Base-by-base conservation (phyloP, 2,797 vertebrate genomes). In the Gephyroberyx darwinii region DNA sequence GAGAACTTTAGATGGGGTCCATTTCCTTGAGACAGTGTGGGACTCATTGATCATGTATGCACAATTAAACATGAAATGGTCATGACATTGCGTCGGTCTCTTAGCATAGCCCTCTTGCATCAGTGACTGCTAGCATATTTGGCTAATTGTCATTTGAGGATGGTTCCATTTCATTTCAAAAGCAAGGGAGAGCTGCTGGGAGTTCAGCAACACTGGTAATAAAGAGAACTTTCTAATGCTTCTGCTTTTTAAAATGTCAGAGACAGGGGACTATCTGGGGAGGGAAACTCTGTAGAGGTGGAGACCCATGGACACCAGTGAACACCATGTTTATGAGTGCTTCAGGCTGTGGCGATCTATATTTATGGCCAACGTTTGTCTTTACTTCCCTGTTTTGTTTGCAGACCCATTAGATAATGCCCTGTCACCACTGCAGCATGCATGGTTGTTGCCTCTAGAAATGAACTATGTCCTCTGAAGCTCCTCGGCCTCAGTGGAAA, bases 31-130 rank as follows among this genome's bases (percentile, higher is more conserved):
- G 77, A 79, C 59, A 69, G 75, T 62, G 65, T 58, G 68, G 77
- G 65, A 78, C 73, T 60, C 86, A 82, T 90, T 77, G 83, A 88
- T 89, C 85, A 85, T 81, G 72, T 75, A 80, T 68, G 88, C 87
- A 78, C 87, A 85, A 88, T 90, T 91, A 86, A 86, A 84, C 84
- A 74, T 65, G 80, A 73, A 90, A 85, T 74, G 80, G 73, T 77
- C 74, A 78, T 68, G 51, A 13, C 43, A 58, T 66, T 39, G 69
- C 79, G 12, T 60, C 16, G 1, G 80, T 60, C 74, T 89, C 74
- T 80, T 78, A 74, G 73, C 71, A 64, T 43, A 53, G 62, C 50
- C 51, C 61, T 43, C 62, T 37, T 41, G 64, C 39, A 57, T 74
- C 71, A 57, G 33, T 65, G 65, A 74, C 65, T 69, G 52, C 72